phyloP scores from a whole-genome alignment of 2,888 invertebrate genomes.

The Lasioglossum zephyrum region DNA sequence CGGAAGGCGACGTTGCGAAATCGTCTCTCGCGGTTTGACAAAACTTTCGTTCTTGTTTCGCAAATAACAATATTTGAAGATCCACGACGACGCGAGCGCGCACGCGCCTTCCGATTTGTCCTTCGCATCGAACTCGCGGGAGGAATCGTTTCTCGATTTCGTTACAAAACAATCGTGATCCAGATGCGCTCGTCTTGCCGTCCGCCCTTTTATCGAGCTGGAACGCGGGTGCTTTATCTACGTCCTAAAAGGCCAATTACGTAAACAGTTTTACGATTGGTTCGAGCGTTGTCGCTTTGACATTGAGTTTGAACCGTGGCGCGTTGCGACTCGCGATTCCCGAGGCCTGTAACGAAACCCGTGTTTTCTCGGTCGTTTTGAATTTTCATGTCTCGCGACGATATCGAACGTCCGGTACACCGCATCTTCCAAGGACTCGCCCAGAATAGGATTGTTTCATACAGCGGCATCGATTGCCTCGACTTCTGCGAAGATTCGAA shows the following conservation, averaged over 20 bases:
- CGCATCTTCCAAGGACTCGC: slow-evolving; percentile 12
- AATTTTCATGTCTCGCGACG: neutral
- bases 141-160: neutral
- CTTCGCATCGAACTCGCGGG: neutral
- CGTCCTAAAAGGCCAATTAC: slow-evolving; percentile 44
- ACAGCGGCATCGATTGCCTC: neutral
- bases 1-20: neutral
- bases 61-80: slow-evolving; percentile 10
- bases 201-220: neutral
- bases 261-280: slow-evolving; percentile 32
- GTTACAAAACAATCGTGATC: neutral
- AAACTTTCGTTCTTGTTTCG: neutral
- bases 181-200: too few relatives aligned
- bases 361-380: neutral
- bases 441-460: neutral
- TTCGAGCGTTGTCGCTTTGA: slow-evolving; percentile 66
- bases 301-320: slow-evolving; percentile 68
- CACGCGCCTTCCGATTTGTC: neutral
- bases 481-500: neutral
- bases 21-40: neutral
- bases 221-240: slow-evolving; percentile 36
- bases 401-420: neutral
- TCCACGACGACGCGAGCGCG: neutral
- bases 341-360: neutral
- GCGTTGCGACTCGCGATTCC: neutral